Conservation (phyloP, 2,888 invertebrate genomes). For the Seladonia tumulorum region DNA sequence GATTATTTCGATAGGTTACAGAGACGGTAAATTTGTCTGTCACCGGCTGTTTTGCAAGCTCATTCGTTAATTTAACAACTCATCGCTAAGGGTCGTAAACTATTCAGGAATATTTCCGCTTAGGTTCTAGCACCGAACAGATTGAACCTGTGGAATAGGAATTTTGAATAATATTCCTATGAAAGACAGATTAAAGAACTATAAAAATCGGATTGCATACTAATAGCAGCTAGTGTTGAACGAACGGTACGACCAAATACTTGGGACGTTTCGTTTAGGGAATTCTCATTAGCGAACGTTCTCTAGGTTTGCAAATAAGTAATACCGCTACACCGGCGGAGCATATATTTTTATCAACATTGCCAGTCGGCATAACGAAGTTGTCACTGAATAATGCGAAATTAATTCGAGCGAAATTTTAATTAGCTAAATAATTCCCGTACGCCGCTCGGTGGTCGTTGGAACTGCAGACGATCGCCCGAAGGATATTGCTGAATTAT, state of each 20-base stretch:
- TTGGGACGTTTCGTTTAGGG: background rate
- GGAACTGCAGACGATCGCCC: slow-evolving; percentile 23
- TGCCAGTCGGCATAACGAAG: slow-evolving; percentile 4
- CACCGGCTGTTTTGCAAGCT: background rate
- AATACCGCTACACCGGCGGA: background rate
- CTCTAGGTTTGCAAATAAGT: background rate
- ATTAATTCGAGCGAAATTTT: slow-evolving; percentile 38
- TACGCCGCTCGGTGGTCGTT: background rate
- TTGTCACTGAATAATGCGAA: slow-evolving; percentile 19
- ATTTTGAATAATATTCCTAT: background rate
- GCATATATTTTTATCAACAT: background rate
- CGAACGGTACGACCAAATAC: background rate
- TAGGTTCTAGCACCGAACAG: background rate
- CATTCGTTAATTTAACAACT: background rate
- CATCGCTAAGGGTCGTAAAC: background rate
- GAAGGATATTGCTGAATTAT: slow-evolving; percentile 40
- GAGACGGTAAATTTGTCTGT: background rate
- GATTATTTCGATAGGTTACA: background rate
- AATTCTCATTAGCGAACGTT: background rate
- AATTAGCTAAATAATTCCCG: slow-evolving; percentile 27
- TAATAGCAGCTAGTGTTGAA: background rate
- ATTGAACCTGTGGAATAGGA: background rate
- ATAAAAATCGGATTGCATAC: background rate
- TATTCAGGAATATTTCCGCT: background rate
- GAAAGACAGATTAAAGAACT: background rate